Base-by-base conservation (phyloP, 2,888 invertebrate genomes). In the Temnothorax ravouxi region DNA sequence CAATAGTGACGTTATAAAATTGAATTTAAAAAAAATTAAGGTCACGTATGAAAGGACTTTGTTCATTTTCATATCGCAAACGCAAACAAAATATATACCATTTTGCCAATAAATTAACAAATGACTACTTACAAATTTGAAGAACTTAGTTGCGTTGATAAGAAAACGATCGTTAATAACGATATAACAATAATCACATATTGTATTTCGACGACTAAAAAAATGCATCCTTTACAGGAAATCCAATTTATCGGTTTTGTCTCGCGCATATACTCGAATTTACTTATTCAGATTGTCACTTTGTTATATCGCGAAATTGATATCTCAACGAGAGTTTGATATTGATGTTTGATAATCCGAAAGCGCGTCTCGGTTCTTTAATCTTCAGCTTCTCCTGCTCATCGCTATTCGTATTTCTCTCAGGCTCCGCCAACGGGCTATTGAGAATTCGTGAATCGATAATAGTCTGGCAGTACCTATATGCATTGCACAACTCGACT, bases 391-490 rank as follows among this genome's bases (percentile, higher is more conserved):
- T 21, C 41, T 34, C 54, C 41, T 29, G 41, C n/a, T 67, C 67
- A 77, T 77, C 54, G 41, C 52, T 54, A 77, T 77, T 71, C 62
- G 44, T 47, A 52, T 64, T 80, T 71, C 71, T 64, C 50, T 25
- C n/a, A 25, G 50, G 44, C n/a, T 62, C 62, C 44, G 56, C 18
- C 50, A 74, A 54, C 75, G 59, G 75, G 75, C 62, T 84, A 72
- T 71, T 80, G 79, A 86, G 86, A 62, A 84, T 84, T 87, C 71
- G 80, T 75, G 82, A 84, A 85, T 88, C 84, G 76, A 88, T 85
- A 85, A 79, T 76, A 50, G 86, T 59, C 79, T 82, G 74, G 80
- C 64, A n/a, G 79, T 72, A 81, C 72, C 66, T 64, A 72, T 80
- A 67, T 74, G 47, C 69, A 66, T 25, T 64, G 38, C 25, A 61